Evolutionary conservation across 2,888 invertebrate genomes (phyloP).

Genomic region (Onchidella celtica): DNA sequence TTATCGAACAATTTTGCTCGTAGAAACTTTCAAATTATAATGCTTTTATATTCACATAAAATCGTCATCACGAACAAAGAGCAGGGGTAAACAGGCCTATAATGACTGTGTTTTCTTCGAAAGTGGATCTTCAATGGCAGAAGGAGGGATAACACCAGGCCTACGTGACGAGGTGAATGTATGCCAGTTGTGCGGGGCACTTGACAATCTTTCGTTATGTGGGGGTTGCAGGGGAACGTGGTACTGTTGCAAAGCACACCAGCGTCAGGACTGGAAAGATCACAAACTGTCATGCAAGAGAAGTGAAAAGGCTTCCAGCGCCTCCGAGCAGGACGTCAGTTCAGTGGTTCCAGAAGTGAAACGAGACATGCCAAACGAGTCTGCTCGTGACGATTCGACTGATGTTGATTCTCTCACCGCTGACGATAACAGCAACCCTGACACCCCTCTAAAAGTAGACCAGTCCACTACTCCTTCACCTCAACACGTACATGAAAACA

Average conservation of each 20-base stretch:
- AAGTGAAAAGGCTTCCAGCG: constrained; percentile 5
- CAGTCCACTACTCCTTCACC: constrained; percentile 13
- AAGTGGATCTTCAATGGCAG: constrained; percentile 27
- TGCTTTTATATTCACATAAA: no score
- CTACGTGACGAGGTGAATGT: constrained; percentile 60
- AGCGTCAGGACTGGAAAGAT: constrained; percentile 72
- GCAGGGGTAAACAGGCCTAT: no score
- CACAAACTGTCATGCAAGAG: constrained; percentile 63
- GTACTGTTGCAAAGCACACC: constrained; percentile 77
- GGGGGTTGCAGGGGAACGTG: constrained; percentile 69
- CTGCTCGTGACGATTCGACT: not conserved
- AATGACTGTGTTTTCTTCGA: not conserved
- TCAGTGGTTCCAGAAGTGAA: not conserved
- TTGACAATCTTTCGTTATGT: constrained; percentile 73
- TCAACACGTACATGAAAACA: constrained; percentile 14
- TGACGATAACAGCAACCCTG: constrained; percentile 17
- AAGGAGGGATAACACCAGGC: constrained; percentile 46
- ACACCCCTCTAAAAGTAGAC: constrained; percentile 33
- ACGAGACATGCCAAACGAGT: not conserved
- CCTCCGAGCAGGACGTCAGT: constrained; percentile 31
- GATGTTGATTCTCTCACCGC: constrained; percentile 3
- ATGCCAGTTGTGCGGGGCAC: constrained; percentile 73
- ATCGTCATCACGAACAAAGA: no score
- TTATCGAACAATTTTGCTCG: no score
- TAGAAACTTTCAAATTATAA: no score